Conservation (phyloP, 2,113 vertebrate genomes). For the Heterotilapia buettikoferi region DNA sequence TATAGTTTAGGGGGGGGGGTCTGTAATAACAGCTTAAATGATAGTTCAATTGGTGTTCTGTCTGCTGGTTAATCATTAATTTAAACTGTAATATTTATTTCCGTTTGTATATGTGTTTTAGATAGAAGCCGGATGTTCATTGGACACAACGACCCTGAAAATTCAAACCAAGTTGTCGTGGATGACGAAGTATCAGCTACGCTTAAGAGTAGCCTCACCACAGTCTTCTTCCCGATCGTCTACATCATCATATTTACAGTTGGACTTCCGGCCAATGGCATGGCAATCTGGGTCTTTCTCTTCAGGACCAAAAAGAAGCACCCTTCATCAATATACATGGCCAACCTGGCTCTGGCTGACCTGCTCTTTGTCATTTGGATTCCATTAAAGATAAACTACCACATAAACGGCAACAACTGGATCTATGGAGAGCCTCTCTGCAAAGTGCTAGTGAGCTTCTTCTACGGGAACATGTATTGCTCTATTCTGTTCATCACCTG, state of each 20-base stretch:
- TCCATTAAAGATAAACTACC: slow-evolving; percentile 88
- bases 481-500: slow-evolving; percentile 92
- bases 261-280: slow-evolving; percentile 83
- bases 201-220: slow-evolving; percentile 81
- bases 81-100: neutral
- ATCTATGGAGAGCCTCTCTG: slow-evolving; percentile 83
- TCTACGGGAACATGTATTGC: slow-evolving; percentile 96
- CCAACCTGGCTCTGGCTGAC: slow-evolving; percentile 88
- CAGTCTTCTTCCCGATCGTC: slow-evolving; percentile 81
- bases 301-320: slow-evolving; percentile 88
- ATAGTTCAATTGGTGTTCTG: neutral
- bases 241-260: slow-evolving; percentile 81
- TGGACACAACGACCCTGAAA: fast-evolving
- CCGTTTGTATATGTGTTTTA: neutral
- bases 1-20: neutral
- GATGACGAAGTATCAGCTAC: slow-evolving; percentile 21
- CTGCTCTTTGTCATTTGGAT: slow-evolving; percentile 88
- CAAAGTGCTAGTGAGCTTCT: slow-evolving; percentile 86
- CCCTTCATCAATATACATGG: slow-evolving; percentile 87
- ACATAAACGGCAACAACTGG: slow-evolving; percentile 90
- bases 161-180: neutral
- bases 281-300: slow-evolving; percentile 89
- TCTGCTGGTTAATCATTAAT: neutral
- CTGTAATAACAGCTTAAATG: neutral
- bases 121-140: neutral